phyloP scores from a whole-genome alignment of 1,140 invertebrate genomes.

The Bactericera cockerelli region DNA sequence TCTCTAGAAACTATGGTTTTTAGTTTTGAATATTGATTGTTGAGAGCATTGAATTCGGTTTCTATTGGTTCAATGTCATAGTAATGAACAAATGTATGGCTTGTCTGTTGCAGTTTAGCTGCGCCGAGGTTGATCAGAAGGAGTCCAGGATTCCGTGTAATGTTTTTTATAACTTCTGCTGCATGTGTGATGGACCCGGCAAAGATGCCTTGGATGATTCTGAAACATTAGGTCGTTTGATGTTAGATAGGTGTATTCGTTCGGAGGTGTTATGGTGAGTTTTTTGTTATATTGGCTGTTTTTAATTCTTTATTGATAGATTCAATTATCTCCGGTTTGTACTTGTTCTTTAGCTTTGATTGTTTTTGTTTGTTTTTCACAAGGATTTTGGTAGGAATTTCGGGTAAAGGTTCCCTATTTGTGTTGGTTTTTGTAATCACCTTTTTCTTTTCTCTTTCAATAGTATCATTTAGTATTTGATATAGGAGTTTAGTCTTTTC shows the following conservation, averaged over 20 bases:
- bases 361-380: constrained; percentile 1
- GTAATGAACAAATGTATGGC: neutral
- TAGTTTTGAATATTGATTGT: no score
- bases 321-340: neutral
- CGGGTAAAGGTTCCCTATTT: neutral
- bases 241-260: neutral
- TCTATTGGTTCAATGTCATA: neutral
- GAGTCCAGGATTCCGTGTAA: neutral
- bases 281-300: neutral
- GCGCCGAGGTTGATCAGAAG: neutral
- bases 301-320: neutral
- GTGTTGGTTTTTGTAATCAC: neutral
- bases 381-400: neutral
- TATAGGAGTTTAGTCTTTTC: neutral
- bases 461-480: neutral
- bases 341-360: neutral
- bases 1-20: no score
- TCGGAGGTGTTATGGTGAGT: neutral
- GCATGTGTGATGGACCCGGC: no score
- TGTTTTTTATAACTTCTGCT: neutral
- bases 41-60: neutral
- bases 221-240: neutral
- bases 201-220: neutral
- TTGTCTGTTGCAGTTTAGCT: neutral
- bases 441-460: neutral